A percentile compares a stretch with the other conserved stretches of the same genome.
phyloP scores from a whole-genome alignment of 1,140 invertebrate genomes.

The Atta cephalotes region DNA sequence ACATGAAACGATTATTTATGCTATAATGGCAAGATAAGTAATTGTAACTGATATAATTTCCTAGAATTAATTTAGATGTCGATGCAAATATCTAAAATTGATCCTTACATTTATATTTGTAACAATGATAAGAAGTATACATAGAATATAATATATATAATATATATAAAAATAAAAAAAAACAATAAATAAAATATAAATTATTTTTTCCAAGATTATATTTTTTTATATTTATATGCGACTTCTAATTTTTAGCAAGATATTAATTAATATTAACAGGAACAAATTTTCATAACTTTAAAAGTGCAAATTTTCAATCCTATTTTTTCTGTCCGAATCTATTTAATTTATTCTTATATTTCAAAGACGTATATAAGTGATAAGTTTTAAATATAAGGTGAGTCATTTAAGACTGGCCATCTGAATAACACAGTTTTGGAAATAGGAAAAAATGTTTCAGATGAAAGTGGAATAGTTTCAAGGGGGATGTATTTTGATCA shows the following conservation, averaged over 20 bases:
- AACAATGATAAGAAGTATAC: too few species aligned
- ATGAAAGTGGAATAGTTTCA: too few species aligned
- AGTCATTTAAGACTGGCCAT: too few species aligned
- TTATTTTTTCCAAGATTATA: background rate
- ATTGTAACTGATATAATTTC: too few species aligned
- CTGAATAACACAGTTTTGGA: too few species aligned
- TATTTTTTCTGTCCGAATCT: background rate
- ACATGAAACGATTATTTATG: constrained; percentile 6
- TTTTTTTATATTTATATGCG: background rate
- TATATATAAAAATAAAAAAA: background rate
- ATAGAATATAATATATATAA: background rate
- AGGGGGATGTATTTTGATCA: too few species aligned
- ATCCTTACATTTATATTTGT: too few species aligned
- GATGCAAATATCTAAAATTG: background rate
- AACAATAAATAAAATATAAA: background rate
- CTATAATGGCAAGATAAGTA: too few species aligned
- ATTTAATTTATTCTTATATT: background rate
- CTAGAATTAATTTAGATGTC: background rate
- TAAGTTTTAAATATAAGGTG: background rate
- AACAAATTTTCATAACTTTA: background rate
- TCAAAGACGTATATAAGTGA: background rate
- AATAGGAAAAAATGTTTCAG: too few species aligned
- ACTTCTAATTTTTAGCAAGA: too few species aligned
- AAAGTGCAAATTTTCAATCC: background rate
- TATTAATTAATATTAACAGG: background rate